Evolutionary conservation across 2,113 vertebrate genomes (phyloP).

Genomic region (Cettia cetti): DNA sequence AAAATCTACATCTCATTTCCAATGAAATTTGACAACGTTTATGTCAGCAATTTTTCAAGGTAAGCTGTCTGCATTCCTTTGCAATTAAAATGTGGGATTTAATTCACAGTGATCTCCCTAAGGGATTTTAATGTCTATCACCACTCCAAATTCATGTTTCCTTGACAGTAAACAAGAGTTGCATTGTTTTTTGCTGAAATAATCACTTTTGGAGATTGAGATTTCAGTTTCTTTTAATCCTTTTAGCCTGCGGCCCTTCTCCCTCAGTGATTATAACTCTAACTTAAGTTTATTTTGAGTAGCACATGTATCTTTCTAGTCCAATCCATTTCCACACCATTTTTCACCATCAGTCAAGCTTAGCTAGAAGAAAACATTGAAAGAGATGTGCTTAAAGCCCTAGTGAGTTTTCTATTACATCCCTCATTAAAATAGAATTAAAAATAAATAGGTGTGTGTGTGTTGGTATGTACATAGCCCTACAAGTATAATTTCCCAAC

Average conservation of each 20-base stretch:
- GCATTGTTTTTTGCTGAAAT: conserved; percentile 10
- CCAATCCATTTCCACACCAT: background rate
- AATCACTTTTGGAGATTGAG: background rate
- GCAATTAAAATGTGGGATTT: background rate
- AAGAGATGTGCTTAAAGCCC: background rate
- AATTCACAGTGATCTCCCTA: background rate
- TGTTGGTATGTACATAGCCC: background rate
- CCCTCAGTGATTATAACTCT: background rate
- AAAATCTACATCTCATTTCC: background rate
- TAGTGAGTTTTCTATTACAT: conserved; percentile 32
- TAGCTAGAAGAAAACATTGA: background rate
- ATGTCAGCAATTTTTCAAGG: background rate
- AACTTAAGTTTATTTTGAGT: conserved; percentile 10
- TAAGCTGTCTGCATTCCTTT: background rate
- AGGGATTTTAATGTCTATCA: background rate
- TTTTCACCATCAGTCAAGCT: background rate
- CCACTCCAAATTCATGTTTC: background rate
- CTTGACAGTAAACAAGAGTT: conserved; percentile 8
- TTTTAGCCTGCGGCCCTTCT: background rate
- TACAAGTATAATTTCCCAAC: background rate
- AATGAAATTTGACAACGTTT: background rate
- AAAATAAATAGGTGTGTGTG: background rate
- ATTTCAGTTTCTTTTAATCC: conserved; percentile 6
- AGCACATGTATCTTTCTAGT: background rate
- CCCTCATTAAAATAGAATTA: conserved; percentile 37